Percentiles rank a stretch among this genome's conserved stretches.
Evolutionary conservation across 2,113 vertebrate species (phyloP).

Genomic region (Scortum barcoo): DNA sequence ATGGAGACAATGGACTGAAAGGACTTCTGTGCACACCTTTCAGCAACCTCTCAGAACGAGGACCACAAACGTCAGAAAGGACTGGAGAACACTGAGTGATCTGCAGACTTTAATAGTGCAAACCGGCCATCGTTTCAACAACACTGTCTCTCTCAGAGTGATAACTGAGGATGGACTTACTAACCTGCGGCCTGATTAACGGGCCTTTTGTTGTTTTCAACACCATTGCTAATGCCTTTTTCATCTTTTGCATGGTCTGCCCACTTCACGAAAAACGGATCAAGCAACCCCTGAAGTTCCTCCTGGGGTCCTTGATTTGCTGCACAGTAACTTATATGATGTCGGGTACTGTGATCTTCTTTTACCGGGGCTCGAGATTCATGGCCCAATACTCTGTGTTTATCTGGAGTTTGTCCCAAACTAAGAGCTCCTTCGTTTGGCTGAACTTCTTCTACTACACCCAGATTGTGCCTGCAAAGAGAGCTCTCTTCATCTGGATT

Average conservation of each 20-base stretch:
- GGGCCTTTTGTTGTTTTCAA: neutral
- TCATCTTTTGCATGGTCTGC: slow-evolving; percentile 52
- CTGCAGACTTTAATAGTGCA: neutral
- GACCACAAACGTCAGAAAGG: neutral
- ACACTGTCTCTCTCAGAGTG: too few relatives aligned
- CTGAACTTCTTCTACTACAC: slow-evolving; percentile 67
- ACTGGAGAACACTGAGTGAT: neutral
- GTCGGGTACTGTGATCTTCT: rapidly evolving
- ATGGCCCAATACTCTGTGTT: neutral
- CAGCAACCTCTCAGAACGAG: too few relatives aligned
- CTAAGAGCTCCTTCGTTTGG: slow-evolving; percentile 52
- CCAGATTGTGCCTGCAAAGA: slow-evolving; percentile 62
- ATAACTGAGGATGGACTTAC: neutral
- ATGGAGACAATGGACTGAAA: neutral
- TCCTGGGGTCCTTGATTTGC: slow-evolving; percentile 52
- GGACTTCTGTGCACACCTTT: neutral
- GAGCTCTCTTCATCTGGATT: slow-evolving; percentile 52
- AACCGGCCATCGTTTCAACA: too few relatives aligned
- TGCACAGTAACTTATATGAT: slow-evolving; percentile 19
- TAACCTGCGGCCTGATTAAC: slow-evolving; percentile 8
- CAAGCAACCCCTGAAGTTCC: slow-evolving; percentile 68
- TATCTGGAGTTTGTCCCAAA: neutral
- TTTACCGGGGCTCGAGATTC: too few relatives aligned
- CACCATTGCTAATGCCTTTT: slow-evolving; percentile 46
- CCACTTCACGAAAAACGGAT: slow-evolving; percentile 20